Evolutionary conservation across 1,140 invertebrate species (phyloP).

Genomic region (Aricia agestis): DNA sequence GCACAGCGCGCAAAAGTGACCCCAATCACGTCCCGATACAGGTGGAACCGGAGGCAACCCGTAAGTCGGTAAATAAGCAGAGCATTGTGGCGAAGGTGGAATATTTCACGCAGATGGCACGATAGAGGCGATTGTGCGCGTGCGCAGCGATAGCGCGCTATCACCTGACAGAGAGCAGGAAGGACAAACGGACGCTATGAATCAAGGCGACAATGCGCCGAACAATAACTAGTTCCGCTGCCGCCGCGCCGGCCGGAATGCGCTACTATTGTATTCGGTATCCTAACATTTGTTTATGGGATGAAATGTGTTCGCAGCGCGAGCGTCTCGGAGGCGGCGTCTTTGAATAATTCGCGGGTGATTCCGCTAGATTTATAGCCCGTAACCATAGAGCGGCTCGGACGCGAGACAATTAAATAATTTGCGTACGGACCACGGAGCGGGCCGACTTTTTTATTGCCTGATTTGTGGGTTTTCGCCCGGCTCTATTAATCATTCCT

Average conservation of each 20-base stretch:
- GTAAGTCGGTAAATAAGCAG: slow-evolving; percentile 24
- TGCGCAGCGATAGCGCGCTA: slow-evolving; percentile 47
- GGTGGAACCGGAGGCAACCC: not conserved
- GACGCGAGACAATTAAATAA: slow-evolving; percentile 62
- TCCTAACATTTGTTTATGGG: slow-evolving; percentile 45
- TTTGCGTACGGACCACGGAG: slow-evolving; percentile 52
- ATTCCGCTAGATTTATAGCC: slow-evolving; percentile 65
- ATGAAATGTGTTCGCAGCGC: slow-evolving; percentile 27
- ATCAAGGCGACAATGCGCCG: slow-evolving; percentile 41
- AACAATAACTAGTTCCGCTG: slow-evolving; percentile 44
- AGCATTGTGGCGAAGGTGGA: slow-evolving; percentile 52
- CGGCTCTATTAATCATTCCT: slow-evolving; percentile 38
- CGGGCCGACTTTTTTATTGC: slow-evolving; percentile 29
- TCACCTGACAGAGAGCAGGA: slow-evolving; percentile 57
- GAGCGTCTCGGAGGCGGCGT: slow-evolving; percentile 37
- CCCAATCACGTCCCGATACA: slow-evolving; percentile 10
- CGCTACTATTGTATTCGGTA: slow-evolving; percentile 40
- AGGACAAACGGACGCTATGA: slow-evolving; percentile 57
- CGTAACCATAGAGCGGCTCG: slow-evolving; percentile 58
- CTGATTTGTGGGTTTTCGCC: slow-evolving; percentile 38
- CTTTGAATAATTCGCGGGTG: slow-evolving; percentile 67
- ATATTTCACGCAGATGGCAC: slow-evolving; percentile 69
- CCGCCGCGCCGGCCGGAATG: slow-evolving; percentile 38
- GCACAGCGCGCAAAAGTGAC: slow-evolving; percentile 18
- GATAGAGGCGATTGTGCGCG: slow-evolving; percentile 56